A percentile compares a stretch with the other conserved stretches of the same genome.
phyloP scores from a whole-genome alignment of 2,113 vertebrate species.

The Speoplatyrhinus poulsoni region DNA sequence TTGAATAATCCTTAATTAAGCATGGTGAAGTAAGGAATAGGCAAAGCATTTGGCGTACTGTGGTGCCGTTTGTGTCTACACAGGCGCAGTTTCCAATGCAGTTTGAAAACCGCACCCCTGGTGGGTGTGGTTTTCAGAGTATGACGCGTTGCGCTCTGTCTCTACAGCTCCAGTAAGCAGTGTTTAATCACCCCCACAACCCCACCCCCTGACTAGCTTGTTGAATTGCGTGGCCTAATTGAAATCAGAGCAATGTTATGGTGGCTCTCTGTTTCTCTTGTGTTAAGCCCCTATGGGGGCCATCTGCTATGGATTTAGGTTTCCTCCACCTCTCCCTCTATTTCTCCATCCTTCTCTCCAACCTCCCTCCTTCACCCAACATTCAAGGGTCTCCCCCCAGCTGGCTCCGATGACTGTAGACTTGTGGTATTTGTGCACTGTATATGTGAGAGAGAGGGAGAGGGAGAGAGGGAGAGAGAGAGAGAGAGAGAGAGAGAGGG shows the following conservation, averaged over 20 bases:
- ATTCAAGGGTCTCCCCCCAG: conserved; percentile 69
- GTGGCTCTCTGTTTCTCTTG: conserved; percentile 63
- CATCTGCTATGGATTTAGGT: conserved; percentile 83
- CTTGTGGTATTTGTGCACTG: conserved; percentile 68
- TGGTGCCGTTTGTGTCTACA: too few relatives aligned
- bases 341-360: conserved; percentile 41
- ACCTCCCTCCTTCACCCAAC: conserved; percentile 46
- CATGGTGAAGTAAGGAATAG: too few relatives aligned
- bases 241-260: conserved; percentile 74
- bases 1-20: too few relatives aligned
- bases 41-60: too few relatives aligned
- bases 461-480: conserved; percentile 41
- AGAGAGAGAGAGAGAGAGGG: conserved; percentile 41
- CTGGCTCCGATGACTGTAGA: conserved; percentile 64
- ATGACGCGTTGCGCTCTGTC: too few relatives aligned
- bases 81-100: too few relatives aligned
- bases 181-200: conserved; percentile 8
- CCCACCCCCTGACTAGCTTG: conserved; percentile 21
- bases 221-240: conserved; percentile 72
- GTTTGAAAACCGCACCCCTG: too few relatives aligned
- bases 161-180: too few relatives aligned
- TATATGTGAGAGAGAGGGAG: conserved; percentile 25
- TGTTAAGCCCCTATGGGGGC: conserved; percentile 76
- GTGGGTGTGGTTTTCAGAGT: too few relatives aligned
- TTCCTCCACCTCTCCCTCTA: conserved; percentile 38